Evolutionary conservation across 1,140 invertebrate genomes (phyloP).

Genomic region (Drosophila lacertosa): DNA sequence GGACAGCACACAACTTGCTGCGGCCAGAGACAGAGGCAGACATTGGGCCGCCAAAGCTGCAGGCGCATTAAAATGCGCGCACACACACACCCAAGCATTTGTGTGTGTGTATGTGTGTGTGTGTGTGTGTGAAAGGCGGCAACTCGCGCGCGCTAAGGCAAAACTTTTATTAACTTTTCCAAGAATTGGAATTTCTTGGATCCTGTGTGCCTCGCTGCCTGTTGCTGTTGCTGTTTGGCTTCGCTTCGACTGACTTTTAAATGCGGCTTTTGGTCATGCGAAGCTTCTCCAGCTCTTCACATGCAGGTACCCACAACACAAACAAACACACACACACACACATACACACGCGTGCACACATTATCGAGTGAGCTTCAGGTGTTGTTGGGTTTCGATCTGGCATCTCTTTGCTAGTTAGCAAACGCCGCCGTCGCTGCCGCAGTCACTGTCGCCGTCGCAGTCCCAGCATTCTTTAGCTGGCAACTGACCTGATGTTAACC

Average conservation of each 20-base stretch:
- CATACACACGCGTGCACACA: slow-evolving; percentile 10
- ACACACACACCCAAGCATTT: slow-evolving; percentile 17
- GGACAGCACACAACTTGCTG: background rate
- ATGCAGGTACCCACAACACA: slow-evolving; percentile 45
- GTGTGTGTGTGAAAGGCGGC: slow-evolving; percentile 62
- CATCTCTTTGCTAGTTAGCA: slow-evolving; percentile 66
- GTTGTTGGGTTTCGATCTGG: slow-evolving; percentile 61
- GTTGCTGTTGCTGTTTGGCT: slow-evolving; percentile 70
- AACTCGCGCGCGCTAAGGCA: slow-evolving; percentile 62
- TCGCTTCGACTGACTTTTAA: slow-evolving; percentile 78
- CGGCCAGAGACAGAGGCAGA: slow-evolving; percentile 50
- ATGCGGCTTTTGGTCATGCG: slow-evolving; percentile 56
- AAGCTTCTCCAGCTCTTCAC: slow-evolving; percentile 34
- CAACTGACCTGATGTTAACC: slow-evolving; percentile 10
- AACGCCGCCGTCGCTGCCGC: slow-evolving; percentile 34
- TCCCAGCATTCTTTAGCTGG: slow-evolving; percentile 59
- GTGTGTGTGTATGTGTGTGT: background rate
- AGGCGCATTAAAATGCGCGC: slow-evolving; percentile 73
- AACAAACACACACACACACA: slow-evolving; percentile 35
- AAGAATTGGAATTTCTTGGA: slow-evolving; percentile 80
- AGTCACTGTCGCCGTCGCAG: slow-evolving; percentile 16
- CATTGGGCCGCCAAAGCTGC: slow-evolving; percentile 71
- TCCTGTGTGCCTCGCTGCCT: too few species aligned
- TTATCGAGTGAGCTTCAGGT: slow-evolving; percentile 68
- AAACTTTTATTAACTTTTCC: slow-evolving; percentile 82